Conservation (phyloP, 1,140 invertebrate genomes). For the Listronotus oregonensis region DNA sequence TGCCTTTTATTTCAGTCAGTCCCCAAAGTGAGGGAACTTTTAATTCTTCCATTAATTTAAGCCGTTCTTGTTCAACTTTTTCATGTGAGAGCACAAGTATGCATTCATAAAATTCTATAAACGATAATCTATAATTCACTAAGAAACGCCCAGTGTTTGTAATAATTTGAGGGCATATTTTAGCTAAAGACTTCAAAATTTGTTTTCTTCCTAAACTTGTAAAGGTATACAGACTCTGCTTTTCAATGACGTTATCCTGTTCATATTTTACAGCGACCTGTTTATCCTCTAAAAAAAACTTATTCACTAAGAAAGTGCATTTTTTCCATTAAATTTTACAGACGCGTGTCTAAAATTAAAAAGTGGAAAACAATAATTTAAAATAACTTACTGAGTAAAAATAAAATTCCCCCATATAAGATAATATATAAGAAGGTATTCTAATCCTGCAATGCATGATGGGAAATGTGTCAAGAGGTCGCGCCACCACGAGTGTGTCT, state of each 20-base stretch:
- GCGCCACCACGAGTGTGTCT: too few relatives aligned
- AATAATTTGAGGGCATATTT: slow-evolving; percentile 50
- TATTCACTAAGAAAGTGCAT: too few relatives aligned
- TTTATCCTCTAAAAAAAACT: slow-evolving; percentile 1
- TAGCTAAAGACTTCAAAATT: slow-evolving; percentile 47
- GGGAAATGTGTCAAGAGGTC: too few relatives aligned
- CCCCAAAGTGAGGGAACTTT: neutral
- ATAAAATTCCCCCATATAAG: too few relatives aligned
- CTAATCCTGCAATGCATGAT: too few relatives aligned
- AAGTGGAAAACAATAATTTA: too few relatives aligned
- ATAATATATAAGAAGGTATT: too few relatives aligned
- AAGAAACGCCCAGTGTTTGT: slow-evolving; percentile 50
- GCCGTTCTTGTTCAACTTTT: slow-evolving; percentile 28
- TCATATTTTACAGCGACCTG: neutral
- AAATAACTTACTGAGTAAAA: too few relatives aligned
- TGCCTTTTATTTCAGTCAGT: neutral
- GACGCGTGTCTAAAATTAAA: too few relatives aligned
- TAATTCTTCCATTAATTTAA: neutral
- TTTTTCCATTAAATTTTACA: too few relatives aligned
- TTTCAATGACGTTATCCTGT: neutral
- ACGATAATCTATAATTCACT: slow-evolving; percentile 59
- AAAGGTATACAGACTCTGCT: slow-evolving; percentile 33
- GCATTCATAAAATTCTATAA: slow-evolving; percentile 64
- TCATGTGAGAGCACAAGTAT: slow-evolving; percentile 47
- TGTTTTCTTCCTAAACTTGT: slow-evolving; percentile 36